Evolutionary conservation across 2,888 invertebrate genomes (phyloP).

Genomic region (Mystacides longicornis): DNA sequence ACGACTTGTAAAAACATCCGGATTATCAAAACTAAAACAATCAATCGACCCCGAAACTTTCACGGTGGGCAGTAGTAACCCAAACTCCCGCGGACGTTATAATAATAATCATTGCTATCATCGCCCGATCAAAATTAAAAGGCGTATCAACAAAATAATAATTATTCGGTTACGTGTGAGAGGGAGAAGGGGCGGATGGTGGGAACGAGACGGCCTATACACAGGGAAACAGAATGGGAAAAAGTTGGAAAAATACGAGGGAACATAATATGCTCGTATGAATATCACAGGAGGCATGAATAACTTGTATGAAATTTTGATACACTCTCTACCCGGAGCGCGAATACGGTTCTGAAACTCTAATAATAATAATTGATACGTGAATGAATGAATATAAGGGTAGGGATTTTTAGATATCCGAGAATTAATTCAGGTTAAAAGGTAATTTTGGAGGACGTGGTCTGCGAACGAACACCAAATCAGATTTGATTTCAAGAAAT

Average conservation of each 20-base stretch:
- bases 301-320: constrained; percentile 11
- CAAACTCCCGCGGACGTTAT: too few relatives aligned
- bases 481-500: too few relatives aligned
- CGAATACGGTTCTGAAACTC: too few relatives aligned
- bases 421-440: too few relatives aligned
- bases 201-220: neutral
- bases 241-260: constrained; percentile 14
- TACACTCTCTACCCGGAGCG: neutral
- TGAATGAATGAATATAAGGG: too few relatives aligned
- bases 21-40: constrained; percentile 1
- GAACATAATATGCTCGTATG: constrained; percentile 16
- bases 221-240: constrained; percentile 9
- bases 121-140: neutral
- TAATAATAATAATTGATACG: too few relatives aligned
- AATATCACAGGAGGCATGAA: constrained; percentile 17
- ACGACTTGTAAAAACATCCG: neutral
- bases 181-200: neutral
- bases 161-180: neutral
- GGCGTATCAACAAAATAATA: neutral
- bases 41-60: neutral
- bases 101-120: neutral
- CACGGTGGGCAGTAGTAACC: neutral
- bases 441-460: too few relatives aligned
- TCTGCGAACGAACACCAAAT: too few relatives aligned
- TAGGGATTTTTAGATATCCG: too few relatives aligned